Evolutionary conservation across 2,113 vertebrate species (phyloP), one percentile per base, ranked within the genome.

Genomic region (Himantopus leucocephalus): DNA sequence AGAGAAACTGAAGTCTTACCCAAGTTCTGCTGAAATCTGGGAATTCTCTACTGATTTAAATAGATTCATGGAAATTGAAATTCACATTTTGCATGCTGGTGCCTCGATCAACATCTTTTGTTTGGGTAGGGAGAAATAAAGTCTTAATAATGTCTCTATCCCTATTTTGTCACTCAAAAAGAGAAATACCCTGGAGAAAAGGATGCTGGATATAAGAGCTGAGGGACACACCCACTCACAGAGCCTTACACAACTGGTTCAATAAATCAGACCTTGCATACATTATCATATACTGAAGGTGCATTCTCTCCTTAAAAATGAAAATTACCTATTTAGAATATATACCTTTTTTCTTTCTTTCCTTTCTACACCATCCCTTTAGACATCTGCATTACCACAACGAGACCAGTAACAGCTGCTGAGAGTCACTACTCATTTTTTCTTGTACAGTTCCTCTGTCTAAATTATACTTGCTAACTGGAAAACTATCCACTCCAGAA

Each of bases 51-150:
- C 18, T 71, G 41, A 66, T 35, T 71, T 35, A 29, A 88, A 50
- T 0, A 14, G 19, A 75, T 52, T n/a, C 22, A 32, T 2, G 55
- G 41, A 47, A 60, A 59, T 0, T 22, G 6, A 47, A 92, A 77
- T 34, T 50, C 1, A 0, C 3, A 9, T 55, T 90, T 64, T 18
- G 52, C 16, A 27, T 30, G 39, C 60, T 22, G 39, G 14, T 47
- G n/a, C 14, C 37, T 43, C 23, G 29, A 21, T 6, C 21, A 20
- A 20, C n/a, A 52, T 18, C 22, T 70, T 85, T 37, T 3, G 6
- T 78, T 60, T 14, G 14, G 21, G 10, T 4, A 47, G 27, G 16
- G 30, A 68, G 34, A 85, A 73, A 22, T 10, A 18, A 56, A 89
- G 37, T 23, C 23, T 37, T 58, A 39, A 9, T 60, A 43, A 9